Conservation (phyloP, 2,113 vertebrate species). For the Pimephales promelas region DNA sequence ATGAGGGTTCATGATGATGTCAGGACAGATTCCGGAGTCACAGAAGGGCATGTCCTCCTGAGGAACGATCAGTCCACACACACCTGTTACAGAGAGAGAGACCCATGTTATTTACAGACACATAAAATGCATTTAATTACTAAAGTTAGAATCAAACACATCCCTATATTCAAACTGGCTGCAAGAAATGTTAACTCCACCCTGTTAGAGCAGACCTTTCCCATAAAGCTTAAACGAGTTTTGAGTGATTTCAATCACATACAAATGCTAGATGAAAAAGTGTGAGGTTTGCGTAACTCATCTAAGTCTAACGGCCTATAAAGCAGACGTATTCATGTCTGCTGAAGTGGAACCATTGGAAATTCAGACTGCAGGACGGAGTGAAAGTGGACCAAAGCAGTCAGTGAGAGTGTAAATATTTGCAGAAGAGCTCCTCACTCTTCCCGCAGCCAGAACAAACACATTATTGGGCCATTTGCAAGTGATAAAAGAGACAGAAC, state of each 20-base stretch:
- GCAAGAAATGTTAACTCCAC: not conserved
- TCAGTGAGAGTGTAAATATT: slow-evolving; percentile 80
- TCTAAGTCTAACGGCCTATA: slow-evolving; percentile 26
- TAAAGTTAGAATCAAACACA: not conserved
- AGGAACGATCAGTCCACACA: slow-evolving; percentile 96
- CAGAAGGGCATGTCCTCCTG: slow-evolving; percentile 99
- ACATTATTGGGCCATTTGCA: slow-evolving; percentile 81
- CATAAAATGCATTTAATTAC: not conserved
- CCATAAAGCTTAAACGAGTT: not conserved
- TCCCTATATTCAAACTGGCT: not conserved
- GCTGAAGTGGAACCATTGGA: slow-evolving; percentile 51
- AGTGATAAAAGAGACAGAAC: slow-evolving; percentile 64
- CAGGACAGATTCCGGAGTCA: slow-evolving; percentile 95
- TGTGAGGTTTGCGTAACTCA: slow-evolving; percentile 2
- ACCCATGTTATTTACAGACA: not conserved
- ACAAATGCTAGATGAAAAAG: not conserved
- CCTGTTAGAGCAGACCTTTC: not conserved
- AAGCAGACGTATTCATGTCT: slow-evolving; percentile 3
- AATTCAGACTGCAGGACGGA: slow-evolving; percentile 66
- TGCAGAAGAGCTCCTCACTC: slow-evolving; percentile 72
- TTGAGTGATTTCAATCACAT: not conserved
- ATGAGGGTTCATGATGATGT: slow-evolving; percentile 99
- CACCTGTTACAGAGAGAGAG: slow-evolving; percentile 78
- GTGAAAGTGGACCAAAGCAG: slow-evolving; percentile 62
- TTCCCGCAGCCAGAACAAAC: slow-evolving; percentile 74